Conservation (phyloP, 2,888 invertebrate species). For the Perizoma affinitatum region DNA sequence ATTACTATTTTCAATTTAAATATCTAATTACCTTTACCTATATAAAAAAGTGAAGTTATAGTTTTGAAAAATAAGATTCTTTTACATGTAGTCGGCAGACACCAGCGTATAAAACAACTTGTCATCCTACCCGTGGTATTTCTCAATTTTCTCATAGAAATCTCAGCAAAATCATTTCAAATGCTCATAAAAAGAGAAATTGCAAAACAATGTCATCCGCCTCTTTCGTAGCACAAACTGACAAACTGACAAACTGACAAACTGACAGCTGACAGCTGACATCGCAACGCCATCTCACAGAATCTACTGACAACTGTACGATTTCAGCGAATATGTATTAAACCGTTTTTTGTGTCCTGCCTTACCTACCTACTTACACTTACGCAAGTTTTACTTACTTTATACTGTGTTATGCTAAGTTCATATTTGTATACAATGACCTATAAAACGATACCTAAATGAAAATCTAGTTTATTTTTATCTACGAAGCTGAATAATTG, state of each 20-base stretch:
- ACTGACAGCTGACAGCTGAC: slow-evolving; percentile 62
- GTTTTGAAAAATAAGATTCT: neutral
- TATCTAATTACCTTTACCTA: too few species aligned
- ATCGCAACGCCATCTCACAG: slow-evolving; percentile 48
- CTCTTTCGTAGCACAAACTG: slow-evolving; percentile 16
- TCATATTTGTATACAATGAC: slow-evolving; percentile 41
- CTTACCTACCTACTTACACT: too few species aligned
- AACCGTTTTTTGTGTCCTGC: neutral
- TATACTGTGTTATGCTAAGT: slow-evolving; percentile 1
- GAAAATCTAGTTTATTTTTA: too few species aligned
- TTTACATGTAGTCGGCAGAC: too few species aligned
- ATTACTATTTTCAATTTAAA: too few species aligned
- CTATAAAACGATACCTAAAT: too few species aligned
- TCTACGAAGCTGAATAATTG: too few species aligned
- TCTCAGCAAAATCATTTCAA: slow-evolving; percentile 3
- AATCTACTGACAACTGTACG: slow-evolving; percentile 22
- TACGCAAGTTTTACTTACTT: neutral
- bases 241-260: slow-evolving; percentile 41
- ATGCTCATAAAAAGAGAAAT: slow-evolving; percentile 8
- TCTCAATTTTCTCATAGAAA: neutral
- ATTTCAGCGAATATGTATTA: slow-evolving; percentile 1
- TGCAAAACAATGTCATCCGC: slow-evolving; percentile 15
- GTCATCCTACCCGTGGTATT: neutral
- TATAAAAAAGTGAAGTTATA: neutral
- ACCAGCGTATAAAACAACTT: neutral